These are phyloP conservation scores for Aphaenogaster ashmeadi DNA, from an alignment of 1,140 invertebrate species.

Conservation along the genomic window DNA sequence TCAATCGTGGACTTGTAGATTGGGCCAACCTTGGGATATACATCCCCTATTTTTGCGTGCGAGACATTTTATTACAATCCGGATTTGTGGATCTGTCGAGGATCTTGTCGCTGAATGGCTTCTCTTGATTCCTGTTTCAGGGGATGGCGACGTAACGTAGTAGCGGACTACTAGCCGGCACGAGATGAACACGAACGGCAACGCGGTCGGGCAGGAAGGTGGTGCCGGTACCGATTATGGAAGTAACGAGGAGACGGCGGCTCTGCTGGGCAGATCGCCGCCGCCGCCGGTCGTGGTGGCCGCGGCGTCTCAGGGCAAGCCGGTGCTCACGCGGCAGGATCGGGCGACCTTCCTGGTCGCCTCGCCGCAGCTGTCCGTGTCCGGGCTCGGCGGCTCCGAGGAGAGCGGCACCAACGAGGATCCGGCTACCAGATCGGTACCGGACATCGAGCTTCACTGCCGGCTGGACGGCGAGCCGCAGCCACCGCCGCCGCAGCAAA, in stretches of 20 bases:
- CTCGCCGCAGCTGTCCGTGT: slow-evolving; percentile 92
- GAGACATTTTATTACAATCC: not conserved
- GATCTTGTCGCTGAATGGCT: not conserved
- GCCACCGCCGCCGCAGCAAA: slow-evolving; percentile 82
- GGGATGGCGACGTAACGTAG: slow-evolving; percentile 68
- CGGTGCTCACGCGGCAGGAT: slow-evolving; percentile 94
- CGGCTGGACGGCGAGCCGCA: slow-evolving; percentile 86
- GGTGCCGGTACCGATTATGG: slow-evolving; percentile 85
- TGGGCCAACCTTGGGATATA: not conserved
- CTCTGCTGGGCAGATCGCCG: slow-evolving; percentile 89
- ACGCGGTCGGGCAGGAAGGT: slow-evolving; percentile 83
- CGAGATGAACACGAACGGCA: slow-evolving; percentile 85
- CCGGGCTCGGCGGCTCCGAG: slow-evolving; percentile 91
- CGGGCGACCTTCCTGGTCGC: slow-evolving; percentile 92
- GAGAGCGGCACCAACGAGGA: slow-evolving; percentile 91
- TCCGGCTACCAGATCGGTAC: slow-evolving; percentile 93
- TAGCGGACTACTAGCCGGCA: slow-evolving; percentile 50
- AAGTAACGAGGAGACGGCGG: slow-evolving; percentile 93
- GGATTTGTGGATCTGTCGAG: not conserved
- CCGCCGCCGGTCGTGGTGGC: slow-evolving; percentile 87
- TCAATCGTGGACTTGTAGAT: not conserved
- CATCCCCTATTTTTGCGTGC: not conserved
- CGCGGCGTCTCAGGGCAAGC: slow-evolving; percentile 88
- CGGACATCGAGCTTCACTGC: slow-evolving; percentile 95
- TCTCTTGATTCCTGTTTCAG: slow-evolving; percentile 44